Evolutionary conservation across 37 sponge, comb jelly and placozoan genomes (phyloP), one percentile per base, ranked within the genome.

Genomic region (Haliclona indistincta): DNA sequence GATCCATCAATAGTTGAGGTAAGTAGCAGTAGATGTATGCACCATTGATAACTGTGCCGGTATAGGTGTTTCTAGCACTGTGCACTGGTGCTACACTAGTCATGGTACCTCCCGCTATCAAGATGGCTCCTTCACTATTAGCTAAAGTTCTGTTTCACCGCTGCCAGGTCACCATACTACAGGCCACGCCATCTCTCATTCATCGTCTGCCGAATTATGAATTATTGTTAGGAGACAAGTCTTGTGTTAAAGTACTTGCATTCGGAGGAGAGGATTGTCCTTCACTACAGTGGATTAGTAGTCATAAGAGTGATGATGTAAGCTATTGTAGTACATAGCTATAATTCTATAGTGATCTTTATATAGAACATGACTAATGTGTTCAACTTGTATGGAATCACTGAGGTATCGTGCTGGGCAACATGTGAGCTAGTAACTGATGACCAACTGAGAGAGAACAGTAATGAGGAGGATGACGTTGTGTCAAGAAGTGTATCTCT

Each of bases 381-480:
- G 6, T 96, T 86, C 80, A 93, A 96, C 51, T 30, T 96, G n/a
- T 96, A 96, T 53, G 97, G 97, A 4, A 89, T 89, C 64, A 96
- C 97, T 35, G 97, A 96, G 71, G 97, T 96, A 53, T 96, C 97
- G 29, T 80, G 91, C 40, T 96, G 97, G 97, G 79, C 90, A 38
- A 82, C 75, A 8, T 96, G 94, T 33, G 65, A 90, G 37, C 64
- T 44, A 25, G 20, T 93, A 29, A 56, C 43, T 19, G 54, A 30
- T 8, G 74, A 44, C 11, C 58, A 37, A 45, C 49, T 80, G 5
- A 20, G 36, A 3, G 38, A 40, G 37, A 20, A 13, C 3, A 19
- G 35, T n/a, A n/a, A n/a, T n/a, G n/a, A n/a, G n/a, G 23, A 43
- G 49, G 41, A 37, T 15, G 51, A 38, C n/a, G 41, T 42, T 5